phyloP scores from a whole-genome alignment of 1,140 invertebrate species.

The Bombus pyrosoma region DNA sequence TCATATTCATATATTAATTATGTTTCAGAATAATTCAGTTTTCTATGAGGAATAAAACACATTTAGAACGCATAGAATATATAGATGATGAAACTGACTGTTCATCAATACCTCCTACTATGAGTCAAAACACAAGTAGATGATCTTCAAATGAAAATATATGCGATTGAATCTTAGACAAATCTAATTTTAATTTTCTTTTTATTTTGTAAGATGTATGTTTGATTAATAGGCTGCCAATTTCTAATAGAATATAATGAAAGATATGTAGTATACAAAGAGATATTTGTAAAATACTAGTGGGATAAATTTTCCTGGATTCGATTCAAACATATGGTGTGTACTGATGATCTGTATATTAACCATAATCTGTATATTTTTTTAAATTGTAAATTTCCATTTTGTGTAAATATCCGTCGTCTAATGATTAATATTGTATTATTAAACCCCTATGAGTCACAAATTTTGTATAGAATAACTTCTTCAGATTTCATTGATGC shows the following conservation, averaged over 20 bases:
- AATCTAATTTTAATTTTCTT: background rate
- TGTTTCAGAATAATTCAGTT: conserved; percentile 63
- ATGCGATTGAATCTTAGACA: background rate
- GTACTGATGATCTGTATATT: too few relatives aligned
- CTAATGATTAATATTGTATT: background rate
- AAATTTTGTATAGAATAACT: background rate
- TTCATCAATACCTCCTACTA: background rate
- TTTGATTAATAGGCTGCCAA: background rate
- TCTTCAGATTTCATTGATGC: too few relatives aligned
- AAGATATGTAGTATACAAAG: too few relatives aligned
- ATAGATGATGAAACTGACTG: background rate
- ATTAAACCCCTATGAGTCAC: background rate
- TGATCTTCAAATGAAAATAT: background rate
- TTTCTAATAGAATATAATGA: background rate
- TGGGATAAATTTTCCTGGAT: too few relatives aligned
- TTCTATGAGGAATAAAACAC: conserved; percentile 10
- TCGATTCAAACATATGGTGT: too few relatives aligned
- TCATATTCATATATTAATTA: conserved; percentile 5
- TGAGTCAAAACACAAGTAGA: background rate
- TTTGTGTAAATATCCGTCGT: background rate
- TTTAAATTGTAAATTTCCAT: too few relatives aligned
- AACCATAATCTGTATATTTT: too few relatives aligned
- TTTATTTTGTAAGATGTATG: background rate
- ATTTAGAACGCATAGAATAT: background rate
- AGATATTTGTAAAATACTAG: too few relatives aligned